Evolutionary conservation across 2,797 vertebrate genomes (phyloP), one percentile per base, ranked within the genome.

Genomic region (Microctenopoma stevenorrisi): DNA sequence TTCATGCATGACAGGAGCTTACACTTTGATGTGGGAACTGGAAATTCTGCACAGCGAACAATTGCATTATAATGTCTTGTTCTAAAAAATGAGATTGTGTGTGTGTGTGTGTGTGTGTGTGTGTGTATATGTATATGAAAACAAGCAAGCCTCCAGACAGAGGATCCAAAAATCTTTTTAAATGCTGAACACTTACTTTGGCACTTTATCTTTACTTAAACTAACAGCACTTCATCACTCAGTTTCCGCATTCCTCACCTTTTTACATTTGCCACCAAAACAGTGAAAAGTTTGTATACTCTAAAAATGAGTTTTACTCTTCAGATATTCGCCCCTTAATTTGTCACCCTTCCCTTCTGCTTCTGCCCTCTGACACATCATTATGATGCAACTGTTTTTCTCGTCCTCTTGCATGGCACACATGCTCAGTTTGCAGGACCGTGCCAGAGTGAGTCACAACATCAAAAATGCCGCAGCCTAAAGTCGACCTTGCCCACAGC

Each of bases 381-480:
- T 49, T 30, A 40, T 44, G 51, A 40, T 46, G 51, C 52, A 33
- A 33, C 18, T 59, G 61, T 51, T 40, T 71, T 64, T 82, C 49
- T 62, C 60, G 67, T 59, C 72, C 76, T 71, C 67, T 68, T 55
- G 43, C 52, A 9, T 46, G 70, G 72, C 77, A 61, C 53, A 48
- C 56, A 64, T 52, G 68, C 75, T 68, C 60, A 67, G 63, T 77
- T 75, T 74, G 58, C 81, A 60, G 87, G 84, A 86, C 73, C 74
- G 64, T 66, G 79, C 72, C 80, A 81, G 47, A 72, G 64, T 90
- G 91, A 91, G 81, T 91, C 86, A 91, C 75, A 74, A 82, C 74
- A 76, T 86, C 89, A 82, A 72, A 87, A 85, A 87, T 76, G 79
- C 79, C 82, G 78, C 80, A 78, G 82, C 76, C 66, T 52, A 59